These are phyloP conservation scores for Noctua janthina DNA, from an alignment of 2,888 invertebrate species.

Conservation along the genomic window DNA sequence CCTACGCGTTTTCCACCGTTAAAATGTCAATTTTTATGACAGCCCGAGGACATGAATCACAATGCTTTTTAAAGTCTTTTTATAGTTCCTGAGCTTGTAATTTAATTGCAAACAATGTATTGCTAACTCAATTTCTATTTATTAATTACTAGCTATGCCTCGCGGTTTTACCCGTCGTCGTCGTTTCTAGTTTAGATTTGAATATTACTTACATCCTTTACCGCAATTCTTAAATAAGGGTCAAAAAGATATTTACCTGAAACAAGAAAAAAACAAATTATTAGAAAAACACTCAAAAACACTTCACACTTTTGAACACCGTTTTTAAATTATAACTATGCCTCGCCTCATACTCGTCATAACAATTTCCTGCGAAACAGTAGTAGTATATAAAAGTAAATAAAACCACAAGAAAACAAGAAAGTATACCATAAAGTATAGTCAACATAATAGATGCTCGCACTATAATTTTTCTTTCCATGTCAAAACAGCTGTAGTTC, in stretches of 20 bases:
- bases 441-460: not conserved
- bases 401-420: not conserved
- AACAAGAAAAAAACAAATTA: slow-evolving; percentile 39
- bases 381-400: not conserved
- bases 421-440: not conserved
- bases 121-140: not conserved
- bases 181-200: not conserved
- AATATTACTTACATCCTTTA: not conserved
- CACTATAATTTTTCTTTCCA: too few species aligned
- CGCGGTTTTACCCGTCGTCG: not conserved
- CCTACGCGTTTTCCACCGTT: not conserved
- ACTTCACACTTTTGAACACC: not conserved
- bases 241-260: slow-evolving; percentile 55
- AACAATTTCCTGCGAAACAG: too few species aligned
- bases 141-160: not conserved
- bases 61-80: not conserved
- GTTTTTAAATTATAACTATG: not conserved
- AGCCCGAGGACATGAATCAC: not conserved
- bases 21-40: slow-evolving; percentile 4
- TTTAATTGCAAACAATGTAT: not conserved
- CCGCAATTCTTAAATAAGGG: not conserved
- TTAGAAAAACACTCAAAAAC: not conserved
- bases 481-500: too few species aligned
- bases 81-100: too few species aligned
- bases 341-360: not conserved